Evolutionary conservation across 2,888 invertebrate species (phyloP), one percentile per base, ranked within the genome.

Genomic region (Metalampra italica): DNA sequence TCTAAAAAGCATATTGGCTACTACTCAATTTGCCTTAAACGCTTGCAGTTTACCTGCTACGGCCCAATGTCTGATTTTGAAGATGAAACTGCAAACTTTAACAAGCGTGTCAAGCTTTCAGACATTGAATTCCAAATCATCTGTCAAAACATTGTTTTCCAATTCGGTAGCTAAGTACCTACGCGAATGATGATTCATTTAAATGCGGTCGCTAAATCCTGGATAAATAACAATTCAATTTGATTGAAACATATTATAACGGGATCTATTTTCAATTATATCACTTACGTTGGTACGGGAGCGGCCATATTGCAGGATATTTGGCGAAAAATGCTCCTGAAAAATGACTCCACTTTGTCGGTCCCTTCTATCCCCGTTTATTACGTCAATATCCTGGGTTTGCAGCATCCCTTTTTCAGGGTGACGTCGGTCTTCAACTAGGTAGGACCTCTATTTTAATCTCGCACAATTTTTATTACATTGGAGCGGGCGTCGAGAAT

Each of bases 271-370:
- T 64, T 59, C 60, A 60, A 69, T 64, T 69, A 65, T 63, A 60
- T 59, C 52, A 60, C 55, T 51, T 40, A 56, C n/a, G n/a, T n/a
- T n/a, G n/a, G n/a, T n/a, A n/a, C 53, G 59, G 55, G 58, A 54
- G 56, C 49, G 45, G 53, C 52, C 43, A 57, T 59, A 57, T 60
- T 60, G 53, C 55, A 40, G 50, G 51, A 59, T 67, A 55, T 70
- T 64, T 62, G 59, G 52, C 42, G 56, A 50, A 53, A 66, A 58
- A 58, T 55, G 52, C 46, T 59, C 53, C 56, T 62, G 68, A 64
- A 68, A 66, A 64, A 68, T 64, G 58, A 60, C 53, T 53, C 45
- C 55, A 55, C 60, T 63, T 68, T 68, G 60, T 57, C 54, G 57
- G 56, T 63, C 58, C 52, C 59, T 54, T 47, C 52, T 55, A 50